A percentile compares a stretch with the other conserved stretches of the same genome.
phyloP scores from a whole-genome alignment of 2,888 invertebrate genomes.

The Gymnoscelis rufifasciata region DNA sequence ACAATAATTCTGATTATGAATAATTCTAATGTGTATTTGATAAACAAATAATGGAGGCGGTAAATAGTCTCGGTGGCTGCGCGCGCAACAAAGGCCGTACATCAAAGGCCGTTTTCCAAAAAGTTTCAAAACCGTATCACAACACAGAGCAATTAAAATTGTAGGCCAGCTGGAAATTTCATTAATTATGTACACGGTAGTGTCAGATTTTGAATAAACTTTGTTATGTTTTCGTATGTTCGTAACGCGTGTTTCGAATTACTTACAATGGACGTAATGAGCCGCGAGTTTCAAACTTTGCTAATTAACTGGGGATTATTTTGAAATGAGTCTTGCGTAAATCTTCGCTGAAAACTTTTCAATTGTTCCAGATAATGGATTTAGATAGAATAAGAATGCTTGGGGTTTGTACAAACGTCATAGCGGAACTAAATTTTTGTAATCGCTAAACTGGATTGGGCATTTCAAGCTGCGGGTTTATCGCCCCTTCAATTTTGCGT shows the following conservation, averaged over 20 bases:
- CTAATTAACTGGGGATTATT: slow-evolving; percentile 13
- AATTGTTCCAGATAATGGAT: too few relatives aligned
- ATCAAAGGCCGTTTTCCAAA: slow-evolving; percentile 50
- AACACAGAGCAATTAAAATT: slow-evolving; percentile 74
- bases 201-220: slow-evolving; percentile 60
- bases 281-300: slow-evolving; percentile 20
- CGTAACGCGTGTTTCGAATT: slow-evolving; percentile 49
- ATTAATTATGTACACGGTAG: slow-evolving; percentile 69
- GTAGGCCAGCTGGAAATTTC: slow-evolving; percentile 75
- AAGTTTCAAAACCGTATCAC: slow-evolving; percentile 74
- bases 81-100: slow-evolving; percentile 67
- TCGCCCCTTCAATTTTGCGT: slow-evolving; percentile 53
- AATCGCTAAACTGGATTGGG: background rate
- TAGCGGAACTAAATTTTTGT: too few relatives aligned
- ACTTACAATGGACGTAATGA: slow-evolving; percentile 29
- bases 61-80: slow-evolving; percentile 52
- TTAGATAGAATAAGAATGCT: too few relatives aligned
- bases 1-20: slow-evolving; percentile 52
- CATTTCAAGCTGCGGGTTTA: slow-evolving; percentile 9
- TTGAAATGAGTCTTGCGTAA: slow-evolving; percentile 4
- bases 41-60: slow-evolving; percentile 69
- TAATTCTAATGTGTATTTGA: slow-evolving; percentile 71
- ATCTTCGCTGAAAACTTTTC: background rate
- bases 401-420: too few relatives aligned
- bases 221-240: slow-evolving; percentile 61